These are phyloP conservation scores for Podarcis siculus DNA, from an alignment of 2,797 vertebrate species.

Conservation along the genomic window DNA sequence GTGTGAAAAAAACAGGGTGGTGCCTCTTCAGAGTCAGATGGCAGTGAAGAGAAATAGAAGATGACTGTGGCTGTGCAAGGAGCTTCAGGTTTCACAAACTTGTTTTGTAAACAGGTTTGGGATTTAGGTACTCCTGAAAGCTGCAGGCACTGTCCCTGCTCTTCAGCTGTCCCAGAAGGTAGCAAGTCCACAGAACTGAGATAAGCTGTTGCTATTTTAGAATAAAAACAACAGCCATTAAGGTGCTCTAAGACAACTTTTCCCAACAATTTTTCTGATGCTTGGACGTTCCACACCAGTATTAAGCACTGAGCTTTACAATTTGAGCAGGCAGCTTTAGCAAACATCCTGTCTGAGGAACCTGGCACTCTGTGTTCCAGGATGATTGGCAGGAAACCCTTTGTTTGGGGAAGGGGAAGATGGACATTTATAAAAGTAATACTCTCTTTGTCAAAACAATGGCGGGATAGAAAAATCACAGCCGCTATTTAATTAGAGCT, in stretches of 20 bases:
- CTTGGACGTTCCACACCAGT: slow-evolving; percentile 70
- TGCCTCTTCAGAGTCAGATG: neutral
- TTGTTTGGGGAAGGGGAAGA: slow-evolving; percentile 74
- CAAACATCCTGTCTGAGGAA: slow-evolving; percentile 80
- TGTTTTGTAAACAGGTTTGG: neutral
- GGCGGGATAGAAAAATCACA: slow-evolving; percentile 49
- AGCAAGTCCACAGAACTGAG: slow-evolving; percentile 7
- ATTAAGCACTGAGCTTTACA: slow-evolving; percentile 71
- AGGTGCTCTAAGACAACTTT: slow-evolving; percentile 68
- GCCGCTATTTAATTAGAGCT: slow-evolving; percentile 44
- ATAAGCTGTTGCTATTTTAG: slow-evolving; percentile 70
- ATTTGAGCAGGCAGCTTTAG: slow-evolving; percentile 69
- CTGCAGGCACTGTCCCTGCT: neutral
- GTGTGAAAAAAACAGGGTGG: too few species aligned
- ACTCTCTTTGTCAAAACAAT: slow-evolving; percentile 73
- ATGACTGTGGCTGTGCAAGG: neutral
- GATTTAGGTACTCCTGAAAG: neutral
- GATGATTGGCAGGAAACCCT: slow-evolving; percentile 79
- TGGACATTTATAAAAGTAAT: slow-evolving; percentile 59
- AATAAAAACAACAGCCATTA: slow-evolving; percentile 68
- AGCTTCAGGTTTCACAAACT: neutral
- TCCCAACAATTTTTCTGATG: slow-evolving; percentile 63
- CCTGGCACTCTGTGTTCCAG: slow-evolving; percentile 76
- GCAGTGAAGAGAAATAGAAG: neutral
- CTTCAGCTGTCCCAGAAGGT: neutral